Conservation (phyloP, 2,888 invertebrate genomes). For the Panopea generosa region DNA sequence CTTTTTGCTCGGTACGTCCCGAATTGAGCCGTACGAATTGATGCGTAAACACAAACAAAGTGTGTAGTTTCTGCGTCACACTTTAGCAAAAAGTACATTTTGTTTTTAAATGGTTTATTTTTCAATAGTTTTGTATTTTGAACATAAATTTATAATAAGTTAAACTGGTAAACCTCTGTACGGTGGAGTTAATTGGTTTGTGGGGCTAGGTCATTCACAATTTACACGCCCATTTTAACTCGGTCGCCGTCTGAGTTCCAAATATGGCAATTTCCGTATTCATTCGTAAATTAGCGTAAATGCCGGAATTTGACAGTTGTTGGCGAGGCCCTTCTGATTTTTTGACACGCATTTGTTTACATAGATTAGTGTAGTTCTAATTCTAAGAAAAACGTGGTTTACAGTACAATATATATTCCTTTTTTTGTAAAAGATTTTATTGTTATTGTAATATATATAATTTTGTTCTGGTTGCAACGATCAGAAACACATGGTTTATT, state of each 20-base stretch:
- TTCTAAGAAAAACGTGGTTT: too few species aligned
- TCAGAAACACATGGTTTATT: too few species aligned
- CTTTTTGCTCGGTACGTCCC: constrained; percentile 57
- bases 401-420: too few species aligned
- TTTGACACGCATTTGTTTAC: too few species aligned
- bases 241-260: constrained; percentile 32
- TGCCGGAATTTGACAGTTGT: background rate
- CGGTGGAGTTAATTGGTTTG: background rate
- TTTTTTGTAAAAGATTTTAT: too few species aligned
- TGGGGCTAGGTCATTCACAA: constrained; percentile 22
- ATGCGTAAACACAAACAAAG: constrained; percentile 35
- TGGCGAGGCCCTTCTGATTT: too few species aligned
- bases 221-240: constrained; percentile 53
- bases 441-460: too few species aligned
- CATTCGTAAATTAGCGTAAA: constrained; percentile 14
- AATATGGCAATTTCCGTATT: constrained; percentile 44
- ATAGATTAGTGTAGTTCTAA: too few species aligned
- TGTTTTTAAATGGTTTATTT: background rate
- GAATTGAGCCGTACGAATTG: constrained; percentile 13
- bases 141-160: background rate
- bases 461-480: too few species aligned
- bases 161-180: background rate
- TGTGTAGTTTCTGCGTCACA: background rate
- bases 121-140: background rate
- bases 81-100: background rate